These are phyloP conservation scores for Plecturocebus donacophilus DNA, from an alignment of 2,113 vertebrate species.

Conservation along the genomic window DNA sequence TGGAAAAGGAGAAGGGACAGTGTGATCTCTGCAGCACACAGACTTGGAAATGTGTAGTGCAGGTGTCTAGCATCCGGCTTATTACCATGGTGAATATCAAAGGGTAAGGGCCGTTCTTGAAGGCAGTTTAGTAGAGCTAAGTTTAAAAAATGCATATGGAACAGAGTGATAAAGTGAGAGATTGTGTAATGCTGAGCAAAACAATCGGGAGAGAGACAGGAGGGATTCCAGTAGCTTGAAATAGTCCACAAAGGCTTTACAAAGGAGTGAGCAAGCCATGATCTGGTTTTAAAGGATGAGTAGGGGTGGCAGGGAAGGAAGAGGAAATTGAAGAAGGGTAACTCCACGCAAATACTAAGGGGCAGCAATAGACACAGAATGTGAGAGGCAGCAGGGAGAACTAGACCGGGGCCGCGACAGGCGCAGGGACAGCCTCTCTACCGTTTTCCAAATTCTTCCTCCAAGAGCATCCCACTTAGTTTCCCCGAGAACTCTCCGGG, in stretches of 20 bases:
- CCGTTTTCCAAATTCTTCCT: not conserved
- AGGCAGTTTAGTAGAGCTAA: not conserved
- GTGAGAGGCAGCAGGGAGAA: not conserved
- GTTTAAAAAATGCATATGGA: not conserved
- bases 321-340: not conserved
- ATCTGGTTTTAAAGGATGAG: not conserved
- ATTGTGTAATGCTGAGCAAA: not conserved
- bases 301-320: not conserved
- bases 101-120: not conserved
- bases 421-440: too few relatives aligned
- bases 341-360: not conserved
- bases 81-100: not conserved
- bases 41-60: not conserved
- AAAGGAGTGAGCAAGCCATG: not conserved
- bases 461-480: not conserved
- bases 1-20: not conserved
- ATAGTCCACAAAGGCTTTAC: not conserved
- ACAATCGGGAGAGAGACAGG: not conserved
- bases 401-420: not conserved
- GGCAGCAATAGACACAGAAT: fast-evolving
- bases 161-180: not conserved
- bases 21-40: not conserved
- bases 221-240: not conserved
- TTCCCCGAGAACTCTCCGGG: not conserved
- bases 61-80: not conserved